Base-by-base conservation (phyloP, 2,113 vertebrate species). In the Syngnathus typhle region DNA sequence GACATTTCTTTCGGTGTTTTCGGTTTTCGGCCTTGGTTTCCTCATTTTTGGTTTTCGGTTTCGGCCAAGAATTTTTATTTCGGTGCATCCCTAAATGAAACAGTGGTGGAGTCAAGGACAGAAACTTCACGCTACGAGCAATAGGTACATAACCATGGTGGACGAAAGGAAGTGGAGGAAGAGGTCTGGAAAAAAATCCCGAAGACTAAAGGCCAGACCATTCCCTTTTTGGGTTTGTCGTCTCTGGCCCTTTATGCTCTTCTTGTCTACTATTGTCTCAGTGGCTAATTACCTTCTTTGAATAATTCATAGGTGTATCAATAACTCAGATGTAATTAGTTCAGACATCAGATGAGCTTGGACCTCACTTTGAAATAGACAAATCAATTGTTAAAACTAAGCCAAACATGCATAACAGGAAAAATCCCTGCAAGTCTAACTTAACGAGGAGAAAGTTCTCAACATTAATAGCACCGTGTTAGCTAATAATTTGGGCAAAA, bases 291-390 rank as follows among this genome's bases (percentile, higher is more conserved):
- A 84, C 81, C 51, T 66, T 62, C 49, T 15, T 65, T 88, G 79
- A 88, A 88, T 90, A 84, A 89, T 89, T 87, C 68, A 89, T 60
- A 11, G 70, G 27, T 67, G 41, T 68, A 89, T 89, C 83, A 90
- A 89, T 89, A 86, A 87, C 89, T 90, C 65, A 87, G 75, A 72
- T 80, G 85, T 90, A 88, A 90, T 89, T 87, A 89, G 80, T 82
- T 73, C 64, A 79, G 82, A 82, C 78, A 74, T 39, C 73, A 75
- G 78, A 76, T 65, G 76, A 75, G 65, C 63, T 54, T 75, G 73
- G 75, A 71, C 70, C 60, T 49, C 64, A 65, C 79, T 72, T 69
- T 9, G 67, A 67, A 51, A 69, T 60, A 56, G 75, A 75, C 74
- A 43, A 62, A 68, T 37, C 55, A 36, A 52, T 56, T 5, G 18